A percentile compares a stretch with the other conserved stretches of the same genome.
These are phyloP conservation scores for Yponomeuta plumbellus DNA, from an alignment of 2,888 invertebrate genomes.

Conservation along the genomic window DNA sequence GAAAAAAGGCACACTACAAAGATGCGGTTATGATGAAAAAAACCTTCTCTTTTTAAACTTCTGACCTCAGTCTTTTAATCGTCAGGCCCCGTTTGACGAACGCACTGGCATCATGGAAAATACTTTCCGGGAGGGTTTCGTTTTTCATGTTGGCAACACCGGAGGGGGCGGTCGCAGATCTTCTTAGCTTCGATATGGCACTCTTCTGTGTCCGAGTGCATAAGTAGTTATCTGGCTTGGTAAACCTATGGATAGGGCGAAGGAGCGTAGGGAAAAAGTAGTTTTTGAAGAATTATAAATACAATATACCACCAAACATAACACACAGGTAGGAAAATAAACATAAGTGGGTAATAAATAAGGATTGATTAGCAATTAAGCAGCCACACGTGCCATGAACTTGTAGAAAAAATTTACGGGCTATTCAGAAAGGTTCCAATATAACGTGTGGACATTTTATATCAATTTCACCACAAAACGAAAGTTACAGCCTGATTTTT, in stretches of 20 bases:
- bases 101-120: constrained; percentile 69
- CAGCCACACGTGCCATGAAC: constrained; percentile 10
- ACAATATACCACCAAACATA: constrained; percentile 34
- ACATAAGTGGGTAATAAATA: constrained; percentile 27
- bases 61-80: constrained; percentile 75
- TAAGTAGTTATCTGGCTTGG: constrained; percentile 73
- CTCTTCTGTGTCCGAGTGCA: constrained; percentile 55
- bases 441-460: no score
- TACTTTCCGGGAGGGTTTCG: constrained; percentile 51
- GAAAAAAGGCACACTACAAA: constrained; percentile 58
- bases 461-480: no score
- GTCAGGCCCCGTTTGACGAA: constrained; percentile 72
- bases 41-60: constrained; percentile 39
- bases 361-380: neutral
- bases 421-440: no score
- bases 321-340: constrained; percentile 31
- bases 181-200: constrained; percentile 47
- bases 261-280: constrained; percentile 3
- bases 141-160: constrained; percentile 57
- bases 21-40: constrained; percentile 42
- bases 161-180: constrained; percentile 65
- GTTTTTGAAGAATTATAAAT: constrained; percentile 50
- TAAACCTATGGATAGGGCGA: constrained; percentile 57
- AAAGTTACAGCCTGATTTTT: no score
- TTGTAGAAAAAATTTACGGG: neutral